Base-by-base conservation (phyloP, 1,140 invertebrate genomes). In the Pseudobourletiella spinata region DNA sequence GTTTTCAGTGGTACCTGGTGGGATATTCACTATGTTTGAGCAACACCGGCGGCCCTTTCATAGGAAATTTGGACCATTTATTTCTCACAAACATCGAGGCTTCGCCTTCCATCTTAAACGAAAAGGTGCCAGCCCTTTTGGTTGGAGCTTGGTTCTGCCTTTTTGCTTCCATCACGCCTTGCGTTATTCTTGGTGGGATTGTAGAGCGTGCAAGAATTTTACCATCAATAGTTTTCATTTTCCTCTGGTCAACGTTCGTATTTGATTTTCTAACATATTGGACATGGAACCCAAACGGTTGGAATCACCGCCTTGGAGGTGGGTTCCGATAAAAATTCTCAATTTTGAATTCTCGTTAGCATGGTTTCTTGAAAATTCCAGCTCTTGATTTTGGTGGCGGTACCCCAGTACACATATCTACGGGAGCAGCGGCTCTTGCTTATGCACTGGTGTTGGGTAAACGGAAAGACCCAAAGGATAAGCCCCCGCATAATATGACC, bases 91-190 rank as follows among this genome's bases (percentile, higher is more conserved):
- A 58, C 43, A 61, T 68, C 32, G 58, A 22, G 1, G 46, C 63
- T 22, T 29, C n/a, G 14, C 63, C 67, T 3, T 2, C 60, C 18
- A 25, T 18, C 11, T 25, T 15, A n/a, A 65, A 65, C 43, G 28
- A 28, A 28, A 57, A 63, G 29, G 42, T 68, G 16, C 66, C 66
- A 0, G 60, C 63, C 18, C 54, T 68, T 11, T 29, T 68, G 0
- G 60, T 65, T 35, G n/a, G n/a, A n/a, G 65, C 65, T 57, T 68
- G 66, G 66, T 68, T 65, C 20, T 65, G 66, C 30, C 43, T 68
- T 6, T 68, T 68, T 44, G 59, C 66, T 2, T 56, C 51, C 15
- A 68, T 68, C 22, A 68, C 66, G 15, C 66, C 66, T 20, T 60
- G 58, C 14, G 65, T 68, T 57, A 68, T 68, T 22, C 15, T 68